Base-by-base conservation (phyloP, 2,797 vertebrate species). In the Hypotaenidia philippensis region DNA sequence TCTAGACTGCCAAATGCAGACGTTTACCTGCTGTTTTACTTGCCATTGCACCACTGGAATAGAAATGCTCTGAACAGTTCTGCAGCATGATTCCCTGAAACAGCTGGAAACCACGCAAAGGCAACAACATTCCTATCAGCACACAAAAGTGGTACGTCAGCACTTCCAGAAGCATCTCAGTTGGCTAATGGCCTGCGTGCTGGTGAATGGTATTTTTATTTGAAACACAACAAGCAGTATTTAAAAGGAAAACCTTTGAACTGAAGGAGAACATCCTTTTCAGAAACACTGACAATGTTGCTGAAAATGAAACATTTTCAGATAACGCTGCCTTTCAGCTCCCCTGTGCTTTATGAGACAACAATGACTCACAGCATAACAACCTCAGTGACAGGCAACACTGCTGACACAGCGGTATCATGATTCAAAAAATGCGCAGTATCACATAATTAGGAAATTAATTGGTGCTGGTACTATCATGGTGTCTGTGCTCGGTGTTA, bases 211-310 rank as follows among this genome's bases (percentile, higher is more conserved):
- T 10, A 49, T 38, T 66, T 93, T 69, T 40, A 59, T 38, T 59
- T 82, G 31, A 95, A 93, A 53, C 13, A 40, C 32, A 89, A 44
- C 32, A 84, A 13, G 27, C 41, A 56, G 27, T 4, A 3, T 71
- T 84, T 61, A 26, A 87, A 93, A 87, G 18, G 20, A 92, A 89
- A 90, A 89, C 38, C 44, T 84, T 61, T 59, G 81, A 90, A 76
- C 32, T 64, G 47, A 65, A 82, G 55, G 40, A 82, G 70, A 94
- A 47, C 65, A 26, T 70, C 18, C 84, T 87, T 92, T 94, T 44
- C 55, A 52, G 81, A 13, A 93, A 63, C 52, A 52, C 2, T 69
- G 75, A 34, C 60, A 84, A 63, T 9, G 20, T 47, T 79, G 27
- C 74, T 83, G 71, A 38, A 69, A 94, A 87, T 45, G 40, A 77